phyloP scores from a whole-genome alignment of 1,140 invertebrate genomes.

The Rhagoletis pomonella region DNA sequence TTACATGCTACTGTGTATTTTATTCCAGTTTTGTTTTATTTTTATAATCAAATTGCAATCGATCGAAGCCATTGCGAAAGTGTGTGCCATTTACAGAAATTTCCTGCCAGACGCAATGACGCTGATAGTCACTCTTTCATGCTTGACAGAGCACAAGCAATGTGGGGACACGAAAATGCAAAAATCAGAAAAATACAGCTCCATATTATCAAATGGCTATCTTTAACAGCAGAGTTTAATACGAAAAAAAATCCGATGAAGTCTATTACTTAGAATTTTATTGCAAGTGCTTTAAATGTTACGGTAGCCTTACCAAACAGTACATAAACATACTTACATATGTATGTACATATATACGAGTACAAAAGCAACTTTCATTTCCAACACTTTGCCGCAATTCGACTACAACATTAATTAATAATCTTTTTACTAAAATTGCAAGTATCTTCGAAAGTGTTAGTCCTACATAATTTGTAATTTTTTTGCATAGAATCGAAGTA shows the following conservation, averaged over 20 bases:
- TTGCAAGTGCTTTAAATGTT: background rate
- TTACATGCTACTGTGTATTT: background rate
- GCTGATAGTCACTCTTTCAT: background rate
- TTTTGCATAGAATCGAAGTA: too few species aligned
- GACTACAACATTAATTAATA: too few species aligned
- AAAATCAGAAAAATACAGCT: background rate
- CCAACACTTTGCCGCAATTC: background rate
- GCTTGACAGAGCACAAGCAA: background rate
- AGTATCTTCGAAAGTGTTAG: too few species aligned
- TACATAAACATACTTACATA: too few species aligned
- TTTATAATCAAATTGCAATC: background rate
- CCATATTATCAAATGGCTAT: too few species aligned
- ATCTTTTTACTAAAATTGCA: too few species aligned
- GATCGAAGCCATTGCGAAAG: background rate
- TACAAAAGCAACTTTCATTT: too few species aligned
- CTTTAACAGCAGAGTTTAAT: too few species aligned
- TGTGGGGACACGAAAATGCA: background rate
- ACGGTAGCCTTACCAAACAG: background rate
- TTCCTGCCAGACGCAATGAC: constrained; percentile 25
- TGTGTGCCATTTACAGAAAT: constrained; percentile 20
- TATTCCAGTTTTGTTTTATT: background rate
- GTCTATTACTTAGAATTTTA: too few species aligned
- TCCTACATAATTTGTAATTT: too few species aligned
- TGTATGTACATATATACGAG: too few species aligned
- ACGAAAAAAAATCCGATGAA: background rate